Percentiles rank a stretch among this genome's conserved stretches.
These are phyloP conservation scores for Erebia ligea DNA, from an alignment of 2,888 invertebrate species.

Conservation along the genomic window DNA sequence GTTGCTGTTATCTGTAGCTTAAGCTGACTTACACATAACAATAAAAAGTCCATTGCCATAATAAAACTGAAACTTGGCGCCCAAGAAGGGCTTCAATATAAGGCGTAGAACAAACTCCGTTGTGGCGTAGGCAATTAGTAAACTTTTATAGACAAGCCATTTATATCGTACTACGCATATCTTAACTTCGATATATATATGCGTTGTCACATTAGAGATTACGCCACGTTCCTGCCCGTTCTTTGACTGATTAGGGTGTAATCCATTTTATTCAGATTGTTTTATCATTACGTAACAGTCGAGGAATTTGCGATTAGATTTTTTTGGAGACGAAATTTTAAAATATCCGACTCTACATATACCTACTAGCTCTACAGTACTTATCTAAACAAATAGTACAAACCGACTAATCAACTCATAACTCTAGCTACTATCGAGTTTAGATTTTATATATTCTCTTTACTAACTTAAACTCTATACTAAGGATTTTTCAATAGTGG, in stretches of 20 bases:
- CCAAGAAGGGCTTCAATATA: background rate
- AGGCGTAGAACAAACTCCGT: background rate
- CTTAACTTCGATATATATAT: background rate
- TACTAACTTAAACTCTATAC: too few species aligned
- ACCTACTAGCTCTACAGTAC: too few species aligned
- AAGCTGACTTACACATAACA: too few species aligned
- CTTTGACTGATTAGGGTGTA: constrained; percentile 7
- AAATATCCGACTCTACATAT: too few species aligned
- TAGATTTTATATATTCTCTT: too few species aligned
- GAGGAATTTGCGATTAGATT: background rate
- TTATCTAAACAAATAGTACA: too few species aligned
- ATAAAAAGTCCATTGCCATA: too few species aligned
- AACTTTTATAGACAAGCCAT: background rate
- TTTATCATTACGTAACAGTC: background rate
- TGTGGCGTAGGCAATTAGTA: background rate
- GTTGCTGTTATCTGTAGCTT: too few species aligned
- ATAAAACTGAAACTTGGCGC: background rate
- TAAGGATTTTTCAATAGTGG: too few species aligned
- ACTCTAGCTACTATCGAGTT: too few species aligned
- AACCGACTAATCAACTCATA: too few species aligned
- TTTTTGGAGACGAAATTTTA: background rate
- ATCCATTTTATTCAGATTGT: background rate
- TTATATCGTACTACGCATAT: constrained; percentile 9
- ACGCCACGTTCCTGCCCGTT: background rate
- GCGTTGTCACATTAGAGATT: background rate